Evolutionary conservation across 2,888 invertebrate genomes (phyloP).

Genomic region (Lucinisca nassula): DNA sequence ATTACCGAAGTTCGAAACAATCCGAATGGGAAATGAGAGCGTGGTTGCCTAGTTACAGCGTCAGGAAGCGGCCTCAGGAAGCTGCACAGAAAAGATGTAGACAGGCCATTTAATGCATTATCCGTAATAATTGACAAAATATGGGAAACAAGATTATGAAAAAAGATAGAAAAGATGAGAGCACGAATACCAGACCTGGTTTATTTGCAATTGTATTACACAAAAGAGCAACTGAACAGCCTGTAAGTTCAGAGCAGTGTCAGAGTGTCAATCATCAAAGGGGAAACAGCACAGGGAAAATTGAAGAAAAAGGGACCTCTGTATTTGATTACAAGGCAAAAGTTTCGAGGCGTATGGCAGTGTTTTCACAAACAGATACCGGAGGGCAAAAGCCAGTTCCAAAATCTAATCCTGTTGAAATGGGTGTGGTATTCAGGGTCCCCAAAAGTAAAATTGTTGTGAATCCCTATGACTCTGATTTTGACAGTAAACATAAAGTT

Average conservation of each 20-base stretch:
- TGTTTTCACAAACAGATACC: neutral
- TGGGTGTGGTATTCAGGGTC: constrained; percentile 24
- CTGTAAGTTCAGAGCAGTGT: no score
- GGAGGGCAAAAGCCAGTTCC: neutral
- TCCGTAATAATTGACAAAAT: neutral
- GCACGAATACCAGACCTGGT: neutral
- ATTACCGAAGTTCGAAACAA: neutral
- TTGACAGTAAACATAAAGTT: neutral
- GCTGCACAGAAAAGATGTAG: neutral
- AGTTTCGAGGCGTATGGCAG: constrained; percentile 38
- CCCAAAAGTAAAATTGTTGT: constrained; percentile 33
- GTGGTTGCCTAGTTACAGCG: neutral
- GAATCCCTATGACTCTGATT: constrained; percentile 24
- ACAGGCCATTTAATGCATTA: no score
- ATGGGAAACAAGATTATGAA: neutral
- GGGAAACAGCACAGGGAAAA: no score
- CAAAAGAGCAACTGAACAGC: neutral
- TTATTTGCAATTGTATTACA: neutral
- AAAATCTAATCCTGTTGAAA: neutral
- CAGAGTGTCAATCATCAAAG: no score
- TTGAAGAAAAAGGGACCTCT: neutral
- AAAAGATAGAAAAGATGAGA: neutral
- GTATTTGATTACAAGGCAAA: neutral
- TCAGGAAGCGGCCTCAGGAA: neutral
- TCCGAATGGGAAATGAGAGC: neutral